Base-by-base conservation (phyloP, 92 coral and sea anemone genomes). In the Pocillopora meandrina region DNA sequence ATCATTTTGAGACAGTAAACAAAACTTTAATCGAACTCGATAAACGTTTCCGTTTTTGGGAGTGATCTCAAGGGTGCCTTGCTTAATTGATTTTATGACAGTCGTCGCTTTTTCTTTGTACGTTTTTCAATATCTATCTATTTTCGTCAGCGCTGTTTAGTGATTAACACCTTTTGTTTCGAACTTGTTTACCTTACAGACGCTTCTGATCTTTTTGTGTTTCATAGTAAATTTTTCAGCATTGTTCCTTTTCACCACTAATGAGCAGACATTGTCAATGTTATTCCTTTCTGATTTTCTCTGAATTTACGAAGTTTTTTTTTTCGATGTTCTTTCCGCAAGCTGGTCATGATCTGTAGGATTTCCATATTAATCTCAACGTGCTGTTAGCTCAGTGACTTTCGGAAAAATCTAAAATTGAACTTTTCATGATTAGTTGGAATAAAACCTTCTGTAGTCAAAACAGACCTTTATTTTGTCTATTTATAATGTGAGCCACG, bases 401-500 rank as follows among this genome's bases (percentile, higher is more conserved):
- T 70, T 70, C 42, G 56, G 56, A 13, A 70, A 70, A 34, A 69
- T 69, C 34, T 69, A 15, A 67, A 67, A 23, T 67, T 67, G 47
- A 67, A 67, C 72, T 67, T 1, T 67, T 12, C 4, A 33, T 16
- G 55, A 70, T 56, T 74, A 52, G 33, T 74, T 26, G 23, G 49
- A 52, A 74, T 74, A 52, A 26, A 61, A 9, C 49, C 14, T 33
- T 68, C 16, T 12, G 11, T 68, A 67, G 84, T 56, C 75, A 68
- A 78, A 80, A 69, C 76, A 80, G 58, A 68, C 21, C 9, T 68
- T n/a, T 56, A 67, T 56, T 52, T 56, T 80, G 74, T n/a, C 76
- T 5, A 42, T 9, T 26, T 16, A 76, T 57, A 79, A 36, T 67
- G n/a, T 31, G 26, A 63, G 64, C 11, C 49, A 65, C 49, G 34